A percentile compares a stretch with the other conserved stretches of the same genome.
Evolutionary conservation across 2,888 invertebrate genomes (phyloP).

Genomic region (Rapana venosa): DNA sequence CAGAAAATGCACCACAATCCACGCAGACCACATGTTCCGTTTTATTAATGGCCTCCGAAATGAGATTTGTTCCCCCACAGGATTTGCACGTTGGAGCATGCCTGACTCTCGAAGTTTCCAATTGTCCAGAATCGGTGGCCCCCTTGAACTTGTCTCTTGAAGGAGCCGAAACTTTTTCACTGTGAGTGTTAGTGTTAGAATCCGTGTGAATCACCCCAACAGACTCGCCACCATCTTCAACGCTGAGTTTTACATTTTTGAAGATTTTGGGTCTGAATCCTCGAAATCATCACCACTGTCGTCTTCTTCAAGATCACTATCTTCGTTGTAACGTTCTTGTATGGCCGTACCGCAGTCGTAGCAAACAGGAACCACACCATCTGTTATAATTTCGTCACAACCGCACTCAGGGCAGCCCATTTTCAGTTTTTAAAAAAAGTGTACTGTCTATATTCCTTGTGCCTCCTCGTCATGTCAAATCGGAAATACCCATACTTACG

Average conservation of each 20-base stretch:
- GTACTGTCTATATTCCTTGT: not conserved
- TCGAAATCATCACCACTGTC: not conserved
- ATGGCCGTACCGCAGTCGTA: slow-evolving; percentile 10
- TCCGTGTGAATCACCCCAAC: no score
- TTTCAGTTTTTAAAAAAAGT: not conserved
- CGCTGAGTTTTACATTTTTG: not conserved
- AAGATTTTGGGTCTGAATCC: not conserved
- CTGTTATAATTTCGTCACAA: not conserved
- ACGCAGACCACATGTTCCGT: slow-evolving; percentile 33
- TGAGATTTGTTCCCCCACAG: slow-evolving; percentile 15
- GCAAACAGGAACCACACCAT: not conserved
- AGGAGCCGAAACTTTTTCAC: no score
- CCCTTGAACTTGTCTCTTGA: no score
- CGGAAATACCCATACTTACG: not conserved
- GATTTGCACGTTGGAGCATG: not conserved
- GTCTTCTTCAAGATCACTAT: not conserved
- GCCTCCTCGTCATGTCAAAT: not conserved
- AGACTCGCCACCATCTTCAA: not conserved
- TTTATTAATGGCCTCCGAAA: slow-evolving; percentile 1
- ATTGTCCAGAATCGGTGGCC: not conserved
- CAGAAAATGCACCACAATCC: slow-evolving; percentile 34
- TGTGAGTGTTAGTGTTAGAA: no score
- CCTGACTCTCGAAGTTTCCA: not conserved
- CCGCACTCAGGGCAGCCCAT: slow-evolving; percentile 27
- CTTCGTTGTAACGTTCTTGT: not conserved